These are phyloP conservation scores for Tupaia chinensis DNA, from an alignment of 2,113 vertebrate genomes.

Conservation along the genomic window DNA sequence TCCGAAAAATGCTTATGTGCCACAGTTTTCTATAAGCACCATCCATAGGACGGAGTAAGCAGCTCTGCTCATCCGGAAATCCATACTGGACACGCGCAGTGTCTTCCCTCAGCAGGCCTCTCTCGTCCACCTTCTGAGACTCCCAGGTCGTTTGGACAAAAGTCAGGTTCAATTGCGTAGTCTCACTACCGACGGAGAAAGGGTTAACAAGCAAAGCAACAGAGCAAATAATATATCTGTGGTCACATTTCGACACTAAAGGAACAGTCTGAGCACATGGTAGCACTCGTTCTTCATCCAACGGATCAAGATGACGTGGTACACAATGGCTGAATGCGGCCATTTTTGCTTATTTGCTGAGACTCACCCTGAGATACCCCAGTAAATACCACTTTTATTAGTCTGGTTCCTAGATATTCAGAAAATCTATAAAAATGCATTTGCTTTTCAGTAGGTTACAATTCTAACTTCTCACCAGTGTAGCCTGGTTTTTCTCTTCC, in stretches of 20 bases:
- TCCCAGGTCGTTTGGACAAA: neutral
- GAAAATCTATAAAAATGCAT: constrained; percentile 51
- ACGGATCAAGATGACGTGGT: no score
- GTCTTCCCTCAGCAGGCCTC: neutral
- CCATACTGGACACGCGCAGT: neutral
- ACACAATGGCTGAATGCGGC: neutral
- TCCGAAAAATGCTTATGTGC: neutral
- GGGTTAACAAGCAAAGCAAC: neutral
- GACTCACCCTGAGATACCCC: neutral
- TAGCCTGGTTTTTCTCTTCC: neutral
- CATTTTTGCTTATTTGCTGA: neutral
- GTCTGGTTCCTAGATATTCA: neutral
- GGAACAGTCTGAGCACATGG: neutral
- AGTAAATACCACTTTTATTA: constrained; percentile 6
- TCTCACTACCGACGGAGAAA: constrained; percentile 45
- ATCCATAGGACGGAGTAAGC: neutral
- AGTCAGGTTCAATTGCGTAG: neutral
- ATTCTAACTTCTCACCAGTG: constrained; percentile 45
- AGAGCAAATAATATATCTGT: neutral
- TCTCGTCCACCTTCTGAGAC: neutral
- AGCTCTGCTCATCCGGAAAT: fast-evolving
- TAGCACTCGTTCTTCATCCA: neutral
- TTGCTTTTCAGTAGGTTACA: constrained; percentile 31
- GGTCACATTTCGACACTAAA: neutral
- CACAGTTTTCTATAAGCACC: neutral